A percentile compares a stretch with the other conserved stretches of the same genome.
phyloP scores from a whole-genome alignment of 2,113 vertebrate species.

The Onychostruthus taczanowskii region DNA sequence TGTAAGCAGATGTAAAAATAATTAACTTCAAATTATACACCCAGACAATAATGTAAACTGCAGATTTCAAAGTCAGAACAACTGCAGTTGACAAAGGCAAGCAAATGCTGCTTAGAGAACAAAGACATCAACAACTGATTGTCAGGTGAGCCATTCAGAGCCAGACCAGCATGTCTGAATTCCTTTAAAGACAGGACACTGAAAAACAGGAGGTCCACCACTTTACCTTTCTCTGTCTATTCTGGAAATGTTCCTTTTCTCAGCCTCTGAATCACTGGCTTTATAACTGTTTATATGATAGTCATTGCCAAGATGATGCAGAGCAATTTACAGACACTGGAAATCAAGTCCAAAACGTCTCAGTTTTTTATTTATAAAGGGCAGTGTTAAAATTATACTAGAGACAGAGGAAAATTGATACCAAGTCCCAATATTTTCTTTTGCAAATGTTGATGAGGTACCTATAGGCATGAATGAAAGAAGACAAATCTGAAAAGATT shows the following conservation, averaged over 20 bases:
- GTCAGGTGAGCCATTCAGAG: neutral
- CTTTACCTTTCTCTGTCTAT: neutral
- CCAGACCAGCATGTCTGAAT: neutral
- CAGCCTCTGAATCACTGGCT: neutral
- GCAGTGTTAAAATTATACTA: neutral
- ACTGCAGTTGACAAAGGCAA: neutral
- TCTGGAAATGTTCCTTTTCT: neutral
- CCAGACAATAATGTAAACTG: neutral
- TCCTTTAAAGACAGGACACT: neutral
- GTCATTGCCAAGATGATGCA: neutral
- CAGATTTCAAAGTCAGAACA: neutral
- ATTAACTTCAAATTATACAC: conserved; percentile 48
- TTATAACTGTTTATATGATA: neutral
- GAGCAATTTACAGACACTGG: neutral
- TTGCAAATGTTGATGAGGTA: neutral
- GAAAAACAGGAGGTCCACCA: neutral
- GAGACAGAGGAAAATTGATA: neutral
- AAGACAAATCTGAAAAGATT: neutral
- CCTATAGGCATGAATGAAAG: neutral
- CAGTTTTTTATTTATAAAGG: neutral
- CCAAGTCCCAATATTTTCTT: neutral
- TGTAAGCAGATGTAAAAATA: conserved; percentile 38
- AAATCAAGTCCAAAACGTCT: neutral
- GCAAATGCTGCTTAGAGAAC: neutral
- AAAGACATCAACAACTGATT: neutral